Conservation (phyloP, 2,797 vertebrate genomes). For the Gambusia yucatana region DNA sequence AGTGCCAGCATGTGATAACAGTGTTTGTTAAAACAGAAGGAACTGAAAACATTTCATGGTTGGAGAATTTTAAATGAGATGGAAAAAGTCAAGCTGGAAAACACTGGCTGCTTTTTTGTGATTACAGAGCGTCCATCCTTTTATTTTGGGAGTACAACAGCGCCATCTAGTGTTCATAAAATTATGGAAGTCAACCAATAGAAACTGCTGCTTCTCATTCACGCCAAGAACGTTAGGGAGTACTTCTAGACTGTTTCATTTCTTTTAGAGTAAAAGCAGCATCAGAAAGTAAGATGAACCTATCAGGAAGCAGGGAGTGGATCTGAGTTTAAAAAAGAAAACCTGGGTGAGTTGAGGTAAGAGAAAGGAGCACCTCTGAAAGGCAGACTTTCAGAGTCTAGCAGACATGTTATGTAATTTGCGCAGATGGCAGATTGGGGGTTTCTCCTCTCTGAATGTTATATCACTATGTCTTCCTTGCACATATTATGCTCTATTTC, state of each 20-base stretch:
- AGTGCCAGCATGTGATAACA: constrained; percentile 3
- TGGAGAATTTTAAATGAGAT: constrained; percentile 15
- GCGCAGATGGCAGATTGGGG: constrained; percentile 47
- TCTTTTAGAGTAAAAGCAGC: constrained; percentile 37
- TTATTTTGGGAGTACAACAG: constrained; percentile 36
- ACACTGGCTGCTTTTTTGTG: background rate
- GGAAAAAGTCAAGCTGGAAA: constrained; percentile 15
- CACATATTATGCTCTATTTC: constrained; percentile 37
- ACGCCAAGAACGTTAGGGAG: constrained; percentile 25
- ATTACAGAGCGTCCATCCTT: constrained; percentile 19
- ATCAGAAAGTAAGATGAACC: constrained; percentile 51
- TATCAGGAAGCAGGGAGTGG: constrained; percentile 31
- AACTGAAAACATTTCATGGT: constrained; percentile 11
- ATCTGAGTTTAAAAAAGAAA: constrained; percentile 33
- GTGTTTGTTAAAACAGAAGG: constrained; percentile 14
- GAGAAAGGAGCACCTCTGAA: constrained; percentile 40
- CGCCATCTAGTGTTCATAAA: constrained; percentile 63
- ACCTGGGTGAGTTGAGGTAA: constrained; percentile 56
- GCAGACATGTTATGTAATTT: constrained; percentile 52
- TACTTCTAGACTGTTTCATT: constrained; percentile 41
- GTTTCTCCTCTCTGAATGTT: constrained; percentile 21
- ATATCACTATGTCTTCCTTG: constrained; percentile 36
- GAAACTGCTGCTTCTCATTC: constrained; percentile 14
- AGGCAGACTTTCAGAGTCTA: constrained; percentile 42
- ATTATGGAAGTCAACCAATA: constrained; percentile 8